Conservation (phyloP, 2,113 vertebrate genomes). For the Oryzias woworae region DNA sequence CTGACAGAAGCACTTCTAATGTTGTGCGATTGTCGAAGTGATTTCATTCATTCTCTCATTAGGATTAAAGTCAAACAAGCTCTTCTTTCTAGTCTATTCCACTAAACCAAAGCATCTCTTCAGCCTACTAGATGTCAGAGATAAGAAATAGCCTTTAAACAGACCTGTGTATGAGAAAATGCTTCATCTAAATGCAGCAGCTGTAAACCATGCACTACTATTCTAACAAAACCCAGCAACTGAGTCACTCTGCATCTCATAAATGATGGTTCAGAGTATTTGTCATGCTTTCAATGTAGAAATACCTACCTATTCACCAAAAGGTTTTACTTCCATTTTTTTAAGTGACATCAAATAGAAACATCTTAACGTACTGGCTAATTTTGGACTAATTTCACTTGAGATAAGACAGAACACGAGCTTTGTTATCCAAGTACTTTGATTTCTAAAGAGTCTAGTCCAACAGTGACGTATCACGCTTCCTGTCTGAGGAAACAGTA, state of each 20-base stretch:
- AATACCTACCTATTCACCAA: no score
- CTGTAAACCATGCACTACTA: no score
- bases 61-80: conserved; percentile 27
- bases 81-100: conserved; percentile 30
- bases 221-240: no score
- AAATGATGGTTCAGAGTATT: no score
- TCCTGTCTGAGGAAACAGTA: neutral
- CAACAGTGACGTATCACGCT: conserved; percentile 11
- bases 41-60: conserved; percentile 37
- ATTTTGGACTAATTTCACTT: conserved; percentile 33
- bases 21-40: conserved; percentile 21
- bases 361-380: conserved; percentile 16
- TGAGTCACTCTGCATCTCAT: no score
- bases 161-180: no score
- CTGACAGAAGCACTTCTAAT: conserved; percentile 26
- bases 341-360: no score
- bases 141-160: neutral
- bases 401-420: conserved; percentile 26
- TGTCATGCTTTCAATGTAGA: no score
- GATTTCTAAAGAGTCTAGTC: conserved; percentile 26
- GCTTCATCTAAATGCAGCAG: no score
- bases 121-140: conserved; percentile 27
- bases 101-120: conserved; percentile 36
- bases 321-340: no score
- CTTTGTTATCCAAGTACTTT: conserved; percentile 37